Evolutionary conservation across 2,797 vertebrate species (phyloP).

Genomic region (Darevskia nairensis): DNA sequence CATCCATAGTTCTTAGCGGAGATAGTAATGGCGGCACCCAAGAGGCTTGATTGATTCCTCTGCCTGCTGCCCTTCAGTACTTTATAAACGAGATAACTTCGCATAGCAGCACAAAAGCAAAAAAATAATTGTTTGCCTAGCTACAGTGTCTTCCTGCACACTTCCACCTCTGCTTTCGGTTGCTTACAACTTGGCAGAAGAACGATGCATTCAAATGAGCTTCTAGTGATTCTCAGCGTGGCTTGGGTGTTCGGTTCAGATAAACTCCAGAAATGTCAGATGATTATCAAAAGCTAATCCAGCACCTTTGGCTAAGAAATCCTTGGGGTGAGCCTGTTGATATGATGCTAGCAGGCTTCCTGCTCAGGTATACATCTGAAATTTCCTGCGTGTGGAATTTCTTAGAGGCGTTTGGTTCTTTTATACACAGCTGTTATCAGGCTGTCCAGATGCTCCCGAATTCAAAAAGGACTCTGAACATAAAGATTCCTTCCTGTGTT

Average conservation of each 20-base stretch:
- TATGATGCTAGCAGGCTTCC: neutral
- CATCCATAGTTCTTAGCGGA: neutral
- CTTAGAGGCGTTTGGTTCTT: conserved; percentile 2
- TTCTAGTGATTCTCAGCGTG: neutral
- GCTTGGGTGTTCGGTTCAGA: conserved; percentile 20
- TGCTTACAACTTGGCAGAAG: conserved; percentile 26
- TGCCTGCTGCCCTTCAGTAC: neutral
- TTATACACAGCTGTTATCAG: conserved; percentile 18
- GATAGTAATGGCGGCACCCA: neutral
- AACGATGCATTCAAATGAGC: conserved; percentile 23
- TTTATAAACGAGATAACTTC: conserved; percentile 1
- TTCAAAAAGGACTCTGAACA: neutral
- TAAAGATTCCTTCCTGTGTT: neutral
- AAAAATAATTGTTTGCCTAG: conserved; percentile 9
- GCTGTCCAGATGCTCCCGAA: conserved; percentile 12
- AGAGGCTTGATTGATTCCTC: neutral
- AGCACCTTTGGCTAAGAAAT: conserved; percentile 34
- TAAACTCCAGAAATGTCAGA: conserved; percentile 38
- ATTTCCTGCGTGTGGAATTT: neutral
- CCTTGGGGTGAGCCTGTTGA: conserved; percentile 3
- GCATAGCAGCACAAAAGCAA: conserved; percentile 15
- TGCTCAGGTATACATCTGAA: neutral
- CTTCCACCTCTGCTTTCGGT: conserved; percentile 11
- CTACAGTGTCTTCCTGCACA: neutral
- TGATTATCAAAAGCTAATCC: conserved; percentile 37